phyloP scores from a whole-genome alignment of 64 coral and sea anemone species.

The Astreopora myriophthalma region DNA sequence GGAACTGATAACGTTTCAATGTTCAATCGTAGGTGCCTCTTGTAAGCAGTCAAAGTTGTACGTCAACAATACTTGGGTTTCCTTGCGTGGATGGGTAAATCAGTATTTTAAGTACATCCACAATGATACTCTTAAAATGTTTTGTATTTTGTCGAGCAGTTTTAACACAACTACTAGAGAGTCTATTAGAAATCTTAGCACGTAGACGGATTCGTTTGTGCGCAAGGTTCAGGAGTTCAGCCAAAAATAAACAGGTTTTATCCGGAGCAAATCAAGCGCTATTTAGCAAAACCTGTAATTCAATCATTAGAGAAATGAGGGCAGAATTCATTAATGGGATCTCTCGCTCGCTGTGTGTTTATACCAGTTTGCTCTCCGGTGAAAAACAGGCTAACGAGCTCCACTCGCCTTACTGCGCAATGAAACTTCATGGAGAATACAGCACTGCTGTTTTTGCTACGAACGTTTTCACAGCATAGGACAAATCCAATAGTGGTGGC shows the following conservation, averaged over 20 bases:
- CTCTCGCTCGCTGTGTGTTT: not conserved
- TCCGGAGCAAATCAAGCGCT: not conserved
- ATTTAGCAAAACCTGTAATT: conserved; percentile 24
- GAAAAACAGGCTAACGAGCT: not conserved
- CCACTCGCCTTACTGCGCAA: not conserved
- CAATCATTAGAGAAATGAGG: not conserved
- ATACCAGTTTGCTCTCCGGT: not conserved
- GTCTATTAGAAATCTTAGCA: not conserved
- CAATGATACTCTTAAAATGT: not conserved
- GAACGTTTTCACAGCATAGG: not conserved
- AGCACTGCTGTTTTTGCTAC: not conserved
- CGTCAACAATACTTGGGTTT: not conserved
- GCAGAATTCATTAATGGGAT: not conserved
- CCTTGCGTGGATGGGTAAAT: not conserved
- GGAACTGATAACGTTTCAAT: not conserved
- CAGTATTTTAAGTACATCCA: not conserved
- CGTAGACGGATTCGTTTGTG: not conserved
- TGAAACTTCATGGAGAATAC: not conserved
- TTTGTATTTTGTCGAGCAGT: not conserved
- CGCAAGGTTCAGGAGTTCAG: conserved; percentile 1
- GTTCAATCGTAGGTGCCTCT: not conserved
- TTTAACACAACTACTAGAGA: not conserved
- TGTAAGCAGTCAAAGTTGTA: not conserved
- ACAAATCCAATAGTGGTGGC: not conserved
- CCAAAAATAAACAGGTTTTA: conserved; percentile 1